Evolutionary conservation across 2,888 invertebrate genomes (phyloP), one percentile per base, ranked within the genome.

Genomic region (Brenthis ino): DNA sequence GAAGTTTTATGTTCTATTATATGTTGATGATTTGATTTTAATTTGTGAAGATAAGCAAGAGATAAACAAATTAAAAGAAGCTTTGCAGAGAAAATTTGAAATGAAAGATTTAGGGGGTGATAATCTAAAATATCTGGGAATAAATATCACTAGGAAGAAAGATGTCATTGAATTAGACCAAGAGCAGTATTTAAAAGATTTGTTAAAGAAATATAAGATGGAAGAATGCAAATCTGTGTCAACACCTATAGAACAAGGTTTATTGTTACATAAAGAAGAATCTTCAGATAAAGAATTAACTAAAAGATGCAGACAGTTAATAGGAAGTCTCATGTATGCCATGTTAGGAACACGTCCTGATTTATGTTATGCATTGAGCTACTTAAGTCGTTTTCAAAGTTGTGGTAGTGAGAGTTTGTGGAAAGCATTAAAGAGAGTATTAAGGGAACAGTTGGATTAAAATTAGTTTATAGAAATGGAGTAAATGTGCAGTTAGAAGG

Each of bases 11-110:
- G 20, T 58, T 58, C n/a, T 58, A 47, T n/a, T n/a, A n/a, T 58
- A 58, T 58, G 58, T 58, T 37, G 58, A n/a, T 58, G 58, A 58
- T 20, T 20, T 43, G 47, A 58, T 58, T 47, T 47, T 58, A 58
- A 33, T 57, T n/a, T 37, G 50, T 33, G 55, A 57, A 65, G 33
- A 50, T 56, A 48, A 50, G 43, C 33, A 57, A 65, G 51, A 50
- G 24, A 54, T 61, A 24, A 33, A 50, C 28, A 61, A 61, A 24
- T 28, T 50, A 50, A 61, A 61, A 61, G 28, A 61, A 16, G 16
- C 13, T 14, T 61, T 58, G 20, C 14, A 58, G 47, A 16, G 20
- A 58, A 58, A 58, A n/a, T 58, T 58, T 58, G 47, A 58, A 50
- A 50, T 50, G 50, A 50, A 50, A 50, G 50, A 50, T 50, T 50